Evolutionary conservation across 2,113 vertebrate species (phyloP), one percentile per base, ranked within the genome.

Genomic region (Sula dactylatra): DNA sequence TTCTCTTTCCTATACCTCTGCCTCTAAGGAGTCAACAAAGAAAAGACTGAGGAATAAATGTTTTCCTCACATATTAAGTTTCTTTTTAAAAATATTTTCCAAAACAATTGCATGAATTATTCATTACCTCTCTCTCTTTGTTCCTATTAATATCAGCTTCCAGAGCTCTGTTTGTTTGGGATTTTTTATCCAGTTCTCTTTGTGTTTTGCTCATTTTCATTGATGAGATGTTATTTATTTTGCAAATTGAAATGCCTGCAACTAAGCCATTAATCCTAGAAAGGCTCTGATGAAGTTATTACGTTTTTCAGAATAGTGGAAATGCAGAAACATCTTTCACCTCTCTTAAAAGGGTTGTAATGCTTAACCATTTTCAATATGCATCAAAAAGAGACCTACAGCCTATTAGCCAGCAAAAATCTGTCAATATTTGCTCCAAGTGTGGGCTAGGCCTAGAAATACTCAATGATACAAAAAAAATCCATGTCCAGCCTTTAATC

Each of bases 171-270:
- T 59, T 93, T 94, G 17, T 90, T 85, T 91, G 56, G 44, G 32
- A 71, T 50, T 84, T 94, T 94, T 93, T 62, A 89, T 77, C 54
- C 62, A 72, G 79, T 85, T 8, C 9, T 92, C 84, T 69, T 44
- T 0, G 1, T 69, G 49, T 62, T 94, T 90, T 92, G 15, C n/a
- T 97, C 70, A 94, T 94, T 95, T 93, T 72, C 84, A 55, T 38
- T 88, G 73, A 91, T 47, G 40, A 52, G 32, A 22, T 82, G 45
- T 62, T 87, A 84, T 94, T 90, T 96, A 61, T 94, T 94, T 96
- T 94, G 81, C 49, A 93, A 94, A 97, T 87, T 72, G 71, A 97
- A 94, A 85, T 55, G 62, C 78, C 73, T 91, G 49, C 36, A 95
- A 92, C 89, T 91, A 91, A 95, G 80, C 58, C 76, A 82, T 62